Evolutionary conservation across 2,888 invertebrate genomes (phyloP).

Genomic region (Colostygia pectinataria): DNA sequence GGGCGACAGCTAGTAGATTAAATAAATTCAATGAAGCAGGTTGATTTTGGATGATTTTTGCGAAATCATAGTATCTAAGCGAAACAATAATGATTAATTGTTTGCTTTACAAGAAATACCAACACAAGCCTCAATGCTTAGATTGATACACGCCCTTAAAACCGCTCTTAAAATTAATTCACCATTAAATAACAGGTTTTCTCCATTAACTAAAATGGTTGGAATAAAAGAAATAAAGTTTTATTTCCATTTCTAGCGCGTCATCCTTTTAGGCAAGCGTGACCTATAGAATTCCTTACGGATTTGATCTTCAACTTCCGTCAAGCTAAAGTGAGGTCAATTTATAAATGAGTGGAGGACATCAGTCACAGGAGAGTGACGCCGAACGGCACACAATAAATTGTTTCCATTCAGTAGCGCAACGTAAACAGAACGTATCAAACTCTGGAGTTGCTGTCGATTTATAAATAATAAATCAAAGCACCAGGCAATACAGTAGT

Average conservation of each 20-base stretch:
- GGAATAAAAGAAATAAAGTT: conserved; percentile 1
- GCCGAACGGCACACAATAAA: conserved; percentile 4
- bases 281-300: conserved; percentile 26
- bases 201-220: too few species aligned
- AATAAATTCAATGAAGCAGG: too few species aligned
- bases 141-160: background rate
- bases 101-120: too few species aligned
- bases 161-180: background rate
- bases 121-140: too few species aligned
- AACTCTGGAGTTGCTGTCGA: too few species aligned
- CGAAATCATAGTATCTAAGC: too few species aligned
- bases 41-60: too few species aligned
- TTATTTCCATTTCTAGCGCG: conserved; percentile 13
- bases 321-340: conserved; percentile 57
- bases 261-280: conserved; percentile 12
- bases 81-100: too few species aligned
- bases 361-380: conserved; percentile 59
- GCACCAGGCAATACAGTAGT: too few species aligned
- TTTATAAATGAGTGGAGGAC: conserved; percentile 70
- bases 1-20: too few species aligned
- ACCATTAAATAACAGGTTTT: background rate
- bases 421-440: background rate
- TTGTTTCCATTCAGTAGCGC: conserved; percentile 6
- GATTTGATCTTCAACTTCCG: conserved; percentile 31
- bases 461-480: too few species aligned